Evolutionary conservation across 2,888 invertebrate genomes (phyloP).

Genomic region (Nasonovia ribisnigri): DNA sequence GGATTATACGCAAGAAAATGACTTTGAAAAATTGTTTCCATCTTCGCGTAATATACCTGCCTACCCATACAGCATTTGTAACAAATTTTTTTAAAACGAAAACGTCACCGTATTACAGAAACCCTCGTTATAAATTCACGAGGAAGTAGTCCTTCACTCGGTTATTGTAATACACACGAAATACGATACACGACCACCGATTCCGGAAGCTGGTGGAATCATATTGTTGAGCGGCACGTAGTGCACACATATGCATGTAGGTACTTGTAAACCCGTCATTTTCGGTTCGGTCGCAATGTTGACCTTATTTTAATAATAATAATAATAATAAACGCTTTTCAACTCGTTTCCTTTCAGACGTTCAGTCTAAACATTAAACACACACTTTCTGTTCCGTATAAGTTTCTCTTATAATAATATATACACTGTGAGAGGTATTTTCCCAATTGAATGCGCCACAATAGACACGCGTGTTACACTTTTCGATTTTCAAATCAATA

Average conservation of each 20-base stretch:
- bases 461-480: conserved; percentile 54
- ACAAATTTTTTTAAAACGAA: not conserved
- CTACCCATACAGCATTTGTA: not conserved
- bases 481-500: conserved; percentile 50
- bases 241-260: not conserved
- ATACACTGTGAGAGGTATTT: conserved; percentile 15
- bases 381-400: conserved; percentile 18
- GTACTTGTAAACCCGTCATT: conserved; percentile 9
- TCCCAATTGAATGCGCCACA: conserved; percentile 45
- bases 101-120: not conserved
- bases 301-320: conserved; percentile 53
- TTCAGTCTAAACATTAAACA: conserved; percentile 28
- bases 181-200: conserved; percentile 3
- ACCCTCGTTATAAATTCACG: conserved; percentile 37
- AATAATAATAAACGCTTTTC: conserved; percentile 44
- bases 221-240: conserved; percentile 55
- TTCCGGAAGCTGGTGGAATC: conserved; percentile 43
- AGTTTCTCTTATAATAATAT: conserved; percentile 38
- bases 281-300: conserved; percentile 21
- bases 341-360: conserved; percentile 27
- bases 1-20: not conserved
- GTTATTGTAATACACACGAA: not conserved
- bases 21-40: not conserved
- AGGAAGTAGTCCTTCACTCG: not conserved
- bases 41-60: not conserved